These are phyloP conservation scores for Hetaerina titia DNA, from an alignment of 2,888 invertebrate species.

Conservation along the genomic window DNA sequence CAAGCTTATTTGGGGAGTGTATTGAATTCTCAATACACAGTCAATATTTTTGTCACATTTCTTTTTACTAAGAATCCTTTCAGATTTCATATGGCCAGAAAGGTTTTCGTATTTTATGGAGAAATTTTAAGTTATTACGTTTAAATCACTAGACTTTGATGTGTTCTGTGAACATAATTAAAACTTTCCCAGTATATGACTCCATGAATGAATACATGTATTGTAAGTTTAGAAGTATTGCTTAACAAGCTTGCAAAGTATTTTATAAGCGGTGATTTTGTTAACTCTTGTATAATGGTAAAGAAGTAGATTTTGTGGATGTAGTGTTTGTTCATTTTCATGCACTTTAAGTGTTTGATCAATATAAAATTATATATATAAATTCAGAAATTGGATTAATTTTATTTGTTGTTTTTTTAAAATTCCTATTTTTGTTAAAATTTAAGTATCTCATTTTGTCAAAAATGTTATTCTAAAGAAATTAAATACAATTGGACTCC, in stretches of 20 bases:
- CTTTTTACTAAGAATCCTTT: conserved; percentile 66
- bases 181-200: conserved; percentile 67
- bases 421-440: not conserved
- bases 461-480: too few species aligned
- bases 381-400: conserved; percentile 53
- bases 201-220: conserved; percentile 66
- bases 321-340: conserved; percentile 67
- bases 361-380: conserved; percentile 67
- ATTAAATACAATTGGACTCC: too few species aligned
- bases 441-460: not conserved
- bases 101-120: conserved; percentile 66
- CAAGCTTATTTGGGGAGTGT: conserved; percentile 63
- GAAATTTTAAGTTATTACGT: conserved; percentile 57
- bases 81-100: conserved; percentile 67
- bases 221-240: conserved; percentile 66
- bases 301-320: conserved; percentile 67
- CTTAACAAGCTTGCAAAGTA: conserved; percentile 67
- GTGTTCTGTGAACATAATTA: conserved; percentile 67
- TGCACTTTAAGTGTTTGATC: conserved; percentile 67
- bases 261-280: conserved; percentile 67
- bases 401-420: conserved; percentile 36
- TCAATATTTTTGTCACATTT: conserved; percentile 67
- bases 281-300: conserved; percentile 66
- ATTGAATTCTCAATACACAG: conserved; percentile 63
- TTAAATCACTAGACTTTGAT: conserved; percentile 66